Conservation (phyloP, 2,888 invertebrate species). For the Enoplolaimus lenunculus region DNA sequence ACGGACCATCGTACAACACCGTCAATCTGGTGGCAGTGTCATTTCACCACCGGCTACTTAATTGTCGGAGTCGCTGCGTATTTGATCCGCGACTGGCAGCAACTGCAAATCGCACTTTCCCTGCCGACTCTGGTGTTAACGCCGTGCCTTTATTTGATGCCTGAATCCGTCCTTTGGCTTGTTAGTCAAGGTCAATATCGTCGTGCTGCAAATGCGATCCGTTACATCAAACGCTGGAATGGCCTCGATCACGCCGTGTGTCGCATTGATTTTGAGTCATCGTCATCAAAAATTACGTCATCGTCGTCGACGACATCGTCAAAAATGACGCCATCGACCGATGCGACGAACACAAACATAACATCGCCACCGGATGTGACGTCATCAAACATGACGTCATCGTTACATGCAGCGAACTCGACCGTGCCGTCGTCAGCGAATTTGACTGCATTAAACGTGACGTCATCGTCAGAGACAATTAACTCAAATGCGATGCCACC, state of each 20-base stretch:
- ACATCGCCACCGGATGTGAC: neutral
- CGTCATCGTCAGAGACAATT: no score
- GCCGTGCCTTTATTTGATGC: neutral
- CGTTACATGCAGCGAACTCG: no score
- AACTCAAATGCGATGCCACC: no score
- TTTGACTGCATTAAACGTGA: no score
- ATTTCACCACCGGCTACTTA: conserved; percentile 19
- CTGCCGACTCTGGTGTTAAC: conserved; percentile 15
- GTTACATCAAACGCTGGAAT: neutral
- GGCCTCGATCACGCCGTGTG: no score
- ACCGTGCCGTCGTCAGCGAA: conserved; percentile 12
- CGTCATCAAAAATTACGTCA: no score
- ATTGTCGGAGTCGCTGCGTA: conserved; percentile 22
- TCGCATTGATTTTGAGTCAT: no score
- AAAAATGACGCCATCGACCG: neutral
- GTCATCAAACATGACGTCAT: no score
- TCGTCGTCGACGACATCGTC: no score
- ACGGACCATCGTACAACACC: neutral
- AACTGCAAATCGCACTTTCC: conserved; percentile 1
- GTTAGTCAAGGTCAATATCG: neutral
- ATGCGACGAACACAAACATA: neutral
- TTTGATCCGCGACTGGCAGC: conserved; percentile 19
- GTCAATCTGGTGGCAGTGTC: conserved; percentile 13
- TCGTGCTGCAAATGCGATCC: neutral
- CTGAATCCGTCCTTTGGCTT: neutral